A percentile compares a stretch with the other conserved stretches of the same genome.
phyloP scores from a whole-genome alignment of 2,113 vertebrate genomes.

The Heterotilapia buettikoferi region DNA sequence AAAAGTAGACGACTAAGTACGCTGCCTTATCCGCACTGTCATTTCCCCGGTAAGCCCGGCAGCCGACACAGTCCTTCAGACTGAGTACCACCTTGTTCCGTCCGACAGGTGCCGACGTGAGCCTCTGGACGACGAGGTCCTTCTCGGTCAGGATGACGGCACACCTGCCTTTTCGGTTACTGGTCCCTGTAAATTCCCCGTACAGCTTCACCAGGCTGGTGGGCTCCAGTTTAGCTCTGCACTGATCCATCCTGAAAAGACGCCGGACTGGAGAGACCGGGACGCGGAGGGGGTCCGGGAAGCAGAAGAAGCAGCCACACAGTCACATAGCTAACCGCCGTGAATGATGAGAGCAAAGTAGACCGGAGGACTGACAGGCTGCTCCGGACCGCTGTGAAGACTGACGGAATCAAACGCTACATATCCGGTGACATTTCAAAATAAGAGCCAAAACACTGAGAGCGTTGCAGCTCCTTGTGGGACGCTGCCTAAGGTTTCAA shows the following conservation, averaged over 20 bases:
- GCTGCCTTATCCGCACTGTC: conserved; percentile 53
- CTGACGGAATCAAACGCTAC: accelerated
- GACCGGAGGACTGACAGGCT: background rate
- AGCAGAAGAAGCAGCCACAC: background rate
- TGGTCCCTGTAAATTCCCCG: conserved; percentile 56
- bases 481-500: background rate
- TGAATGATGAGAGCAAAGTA: conserved; percentile 4
- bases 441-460: background rate
- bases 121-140: conserved; percentile 59
- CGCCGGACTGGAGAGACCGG: background rate
- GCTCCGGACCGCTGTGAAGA: background rate
- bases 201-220: conserved; percentile 28
- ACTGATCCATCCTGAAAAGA: conserved; percentile 50
- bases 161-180: conserved; percentile 49
- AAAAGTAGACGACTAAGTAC: conserved; percentile 61
- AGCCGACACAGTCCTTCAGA: conserved; percentile 68
- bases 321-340: background rate
- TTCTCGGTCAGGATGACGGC: conserved; percentile 56
- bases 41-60: conserved; percentile 45
- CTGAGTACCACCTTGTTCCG: conserved; percentile 49
- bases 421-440: conserved; percentile 22
- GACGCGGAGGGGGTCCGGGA: background rate
- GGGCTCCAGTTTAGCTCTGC: background rate
- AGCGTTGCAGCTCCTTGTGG: background rate
- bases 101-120: conserved; percentile 44